Conservation (phyloP, 2,888 invertebrate genomes). For the Nomada goodeniana region DNA sequence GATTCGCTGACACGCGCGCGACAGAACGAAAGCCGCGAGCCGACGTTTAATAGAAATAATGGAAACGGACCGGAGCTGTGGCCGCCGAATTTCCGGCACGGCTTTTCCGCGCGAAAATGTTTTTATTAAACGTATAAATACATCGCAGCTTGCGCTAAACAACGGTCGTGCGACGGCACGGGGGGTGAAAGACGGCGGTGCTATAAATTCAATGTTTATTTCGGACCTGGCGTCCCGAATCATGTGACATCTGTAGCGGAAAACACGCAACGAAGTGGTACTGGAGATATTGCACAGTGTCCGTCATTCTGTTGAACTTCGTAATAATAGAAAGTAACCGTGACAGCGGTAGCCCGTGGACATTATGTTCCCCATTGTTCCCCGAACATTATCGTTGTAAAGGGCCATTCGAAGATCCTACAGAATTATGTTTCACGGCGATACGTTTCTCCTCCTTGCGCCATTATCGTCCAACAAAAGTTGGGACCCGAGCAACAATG, state of each 20-base stretch:
- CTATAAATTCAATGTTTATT: conserved; percentile 58
- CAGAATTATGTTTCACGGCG: conserved; percentile 11
- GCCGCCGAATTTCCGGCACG: not conserved
- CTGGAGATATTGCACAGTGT: conserved; percentile 48
- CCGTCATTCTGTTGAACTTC: conserved; percentile 45
- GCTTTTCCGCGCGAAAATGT: conserved; percentile 15
- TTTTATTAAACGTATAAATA: conserved; percentile 15
- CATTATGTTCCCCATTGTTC: conserved; percentile 48
- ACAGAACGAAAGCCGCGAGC: no score
- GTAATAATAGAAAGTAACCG: conserved; percentile 56
- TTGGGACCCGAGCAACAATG: not conserved
- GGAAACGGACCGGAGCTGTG: not conserved
- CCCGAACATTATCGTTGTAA: conserved; percentile 13
- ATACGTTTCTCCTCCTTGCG: not conserved
- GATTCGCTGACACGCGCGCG: not conserved
- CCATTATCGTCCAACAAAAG: no score
- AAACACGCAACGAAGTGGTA: conserved; percentile 46
- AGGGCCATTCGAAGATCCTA: not conserved
- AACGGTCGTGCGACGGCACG: not conserved
- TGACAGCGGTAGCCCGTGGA: conserved; percentile 32
- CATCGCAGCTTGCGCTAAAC: conserved; percentile 11
- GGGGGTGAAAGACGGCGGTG: conserved; percentile 35
- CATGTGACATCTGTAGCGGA: conserved; percentile 54
- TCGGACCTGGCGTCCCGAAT: conserved; percentile 41
- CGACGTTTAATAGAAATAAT: not conserved